Conservation (phyloP, 2,888 invertebrate species). For the Rhaphigaster nebulosa region DNA sequence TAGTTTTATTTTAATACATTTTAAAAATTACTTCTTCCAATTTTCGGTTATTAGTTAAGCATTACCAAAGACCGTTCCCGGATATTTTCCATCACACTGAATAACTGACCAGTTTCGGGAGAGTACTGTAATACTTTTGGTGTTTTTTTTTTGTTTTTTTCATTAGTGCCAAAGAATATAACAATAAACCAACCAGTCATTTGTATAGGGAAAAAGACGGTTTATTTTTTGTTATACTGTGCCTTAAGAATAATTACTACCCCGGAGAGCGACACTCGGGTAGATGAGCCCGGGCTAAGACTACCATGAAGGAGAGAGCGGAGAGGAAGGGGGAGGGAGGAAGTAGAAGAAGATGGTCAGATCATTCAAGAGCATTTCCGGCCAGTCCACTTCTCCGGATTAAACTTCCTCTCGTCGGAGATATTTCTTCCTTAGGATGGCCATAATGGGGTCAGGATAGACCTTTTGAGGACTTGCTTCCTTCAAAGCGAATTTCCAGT, state of each 20-base stretch:
- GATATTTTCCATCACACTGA: too few relatives aligned
- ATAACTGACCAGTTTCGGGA: too few relatives aligned
- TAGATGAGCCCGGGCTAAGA: neutral
- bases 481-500: neutral
- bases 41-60: too few relatives aligned
- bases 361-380: constrained; percentile 36
- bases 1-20: too few relatives aligned
- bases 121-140: too few relatives aligned
- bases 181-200: neutral
- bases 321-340: neutral
- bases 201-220: neutral
- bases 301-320: neutral
- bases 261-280: neutral
- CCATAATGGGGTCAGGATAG: constrained; percentile 28
- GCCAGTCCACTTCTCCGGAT: constrained; percentile 37
- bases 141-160: too few relatives aligned
- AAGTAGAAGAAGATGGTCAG: neutral
- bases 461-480: neutral
- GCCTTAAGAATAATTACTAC: neutral
- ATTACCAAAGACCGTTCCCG: too few relatives aligned
- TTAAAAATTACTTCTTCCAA: too few relatives aligned
- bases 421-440: neutral
- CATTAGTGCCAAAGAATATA: neutral
- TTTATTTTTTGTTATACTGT: neutral
- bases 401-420: neutral